These are phyloP conservation scores for Glyptemys insculpta DNA, from an alignment of 2,797 vertebrate species.

Conservation along the genomic window DNA sequence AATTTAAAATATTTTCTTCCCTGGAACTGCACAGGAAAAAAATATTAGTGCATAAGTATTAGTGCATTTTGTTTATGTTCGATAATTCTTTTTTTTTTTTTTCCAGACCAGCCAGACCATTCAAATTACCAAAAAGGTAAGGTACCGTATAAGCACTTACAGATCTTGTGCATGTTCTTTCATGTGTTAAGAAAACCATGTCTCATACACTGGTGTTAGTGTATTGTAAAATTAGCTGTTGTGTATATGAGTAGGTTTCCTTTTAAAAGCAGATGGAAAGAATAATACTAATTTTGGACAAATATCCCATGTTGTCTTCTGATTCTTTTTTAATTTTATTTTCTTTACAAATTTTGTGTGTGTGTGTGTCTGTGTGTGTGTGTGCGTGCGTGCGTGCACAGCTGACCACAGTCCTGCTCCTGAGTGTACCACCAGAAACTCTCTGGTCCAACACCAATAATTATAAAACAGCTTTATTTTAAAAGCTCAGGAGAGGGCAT, in stretches of 20 bases:
- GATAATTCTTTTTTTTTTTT: slow-evolving; percentile 76
- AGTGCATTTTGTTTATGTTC: slow-evolving; percentile 62
- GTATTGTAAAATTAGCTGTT: not conserved
- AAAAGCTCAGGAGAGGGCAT: not conserved
- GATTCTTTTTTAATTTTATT: not conserved
- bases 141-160: not conserved
- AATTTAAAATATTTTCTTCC: not conserved
- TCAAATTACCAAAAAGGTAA: slow-evolving; percentile 98
- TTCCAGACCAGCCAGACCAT: slow-evolving; percentile 90
- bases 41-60: not conserved
- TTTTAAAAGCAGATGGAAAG: not conserved
- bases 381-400: too few relatives aligned
- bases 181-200: not conserved
- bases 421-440: not conserved
- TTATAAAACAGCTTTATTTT: not conserved
- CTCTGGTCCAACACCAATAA: not conserved
- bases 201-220: not conserved
- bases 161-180: not conserved
- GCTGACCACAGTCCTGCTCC: not conserved
- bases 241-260: not conserved
- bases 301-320: not conserved
- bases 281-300: not conserved
- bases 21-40: not conserved
- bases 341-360: not conserved
- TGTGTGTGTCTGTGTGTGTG: too few relatives aligned